A percentile compares a stretch with the other conserved stretches of the same genome.
phyloP scores from a whole-genome alignment of 1,140 invertebrate genomes.

The Frieseomelitta varia region DNA sequence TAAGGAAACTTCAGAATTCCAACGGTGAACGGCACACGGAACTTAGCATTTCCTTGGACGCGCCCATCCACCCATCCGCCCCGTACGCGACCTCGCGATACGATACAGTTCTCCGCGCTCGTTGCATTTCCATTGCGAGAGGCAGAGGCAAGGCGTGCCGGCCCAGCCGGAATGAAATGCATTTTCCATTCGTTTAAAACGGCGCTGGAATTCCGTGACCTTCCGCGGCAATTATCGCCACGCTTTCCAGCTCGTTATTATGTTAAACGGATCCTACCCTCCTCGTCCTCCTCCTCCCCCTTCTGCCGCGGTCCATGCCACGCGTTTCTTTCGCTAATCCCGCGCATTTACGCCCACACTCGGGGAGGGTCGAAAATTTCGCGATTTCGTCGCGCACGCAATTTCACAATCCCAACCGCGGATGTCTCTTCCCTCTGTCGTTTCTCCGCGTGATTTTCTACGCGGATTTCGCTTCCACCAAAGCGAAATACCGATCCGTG shows the following conservation, averaged over 20 bases:
- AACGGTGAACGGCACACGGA: constrained; percentile 24
- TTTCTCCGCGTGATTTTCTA: too few species aligned
- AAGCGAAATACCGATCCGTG: constrained; percentile 35
- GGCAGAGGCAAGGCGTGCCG: not conserved
- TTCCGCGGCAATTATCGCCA: not conserved
- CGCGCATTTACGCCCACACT: not conserved
- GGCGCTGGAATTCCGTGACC: not conserved
- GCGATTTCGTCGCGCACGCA: not conserved
- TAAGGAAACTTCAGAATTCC: constrained; percentile 44
- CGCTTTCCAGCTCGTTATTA: not conserved
- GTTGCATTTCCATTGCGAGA: not conserved
- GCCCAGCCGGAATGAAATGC: not conserved
- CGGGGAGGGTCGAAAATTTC: not conserved
- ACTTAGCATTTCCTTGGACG: constrained; percentile 22
- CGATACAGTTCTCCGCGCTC: constrained; percentile 7
- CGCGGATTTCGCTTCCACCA: not conserved
- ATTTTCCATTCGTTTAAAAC: not conserved
- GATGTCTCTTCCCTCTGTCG: not conserved
- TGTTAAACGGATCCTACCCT: not conserved
- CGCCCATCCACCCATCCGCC: too few species aligned
- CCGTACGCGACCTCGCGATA: not conserved
- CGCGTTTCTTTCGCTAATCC: not conserved
- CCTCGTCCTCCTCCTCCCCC: not conserved
- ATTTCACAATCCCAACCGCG: not conserved
- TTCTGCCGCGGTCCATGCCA: too few species aligned